These are phyloP conservation scores for Pocillopora damicornis DNA, from an alignment of 64 coral and sea anemone species.

Conservation along the genomic window DNA sequence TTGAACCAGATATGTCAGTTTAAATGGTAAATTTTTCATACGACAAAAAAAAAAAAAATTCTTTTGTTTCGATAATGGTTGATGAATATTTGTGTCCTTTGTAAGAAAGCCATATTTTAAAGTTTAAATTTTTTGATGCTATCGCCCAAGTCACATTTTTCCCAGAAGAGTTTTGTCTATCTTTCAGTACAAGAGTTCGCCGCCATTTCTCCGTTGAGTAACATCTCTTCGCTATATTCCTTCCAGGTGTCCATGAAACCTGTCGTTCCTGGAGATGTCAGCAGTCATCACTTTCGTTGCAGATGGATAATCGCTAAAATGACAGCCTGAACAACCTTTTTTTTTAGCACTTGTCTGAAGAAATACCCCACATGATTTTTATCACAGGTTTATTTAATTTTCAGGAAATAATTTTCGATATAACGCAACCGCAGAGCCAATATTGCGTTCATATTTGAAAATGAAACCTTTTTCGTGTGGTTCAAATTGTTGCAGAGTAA, in stretches of 20 bases:
- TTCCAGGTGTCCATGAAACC: background rate
- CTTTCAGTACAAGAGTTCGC: background rate
- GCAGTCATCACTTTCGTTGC: background rate
- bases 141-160: background rate
- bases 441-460: constrained; percentile 10
- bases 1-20: background rate
- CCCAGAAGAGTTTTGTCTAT: background rate
- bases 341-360: background rate
- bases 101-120: background rate
- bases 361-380: background rate
- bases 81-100: background rate
- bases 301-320: background rate
- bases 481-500: background rate
- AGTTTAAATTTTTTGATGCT: background rate
- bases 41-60: background rate
- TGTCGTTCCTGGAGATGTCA: background rate
- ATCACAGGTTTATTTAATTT: background rate
- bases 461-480: background rate
- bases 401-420: constrained; percentile 23
- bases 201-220: background rate
- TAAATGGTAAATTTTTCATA: background rate
- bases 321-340: background rate
- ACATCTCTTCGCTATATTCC: background rate
- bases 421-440: background rate
- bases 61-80: background rate